A percentile compares a stretch with the other conserved stretches of the same genome.
These are phyloP conservation scores for Leuctra nigra DNA, from an alignment of 2,888 invertebrate species.

Conservation along the genomic window DNA sequence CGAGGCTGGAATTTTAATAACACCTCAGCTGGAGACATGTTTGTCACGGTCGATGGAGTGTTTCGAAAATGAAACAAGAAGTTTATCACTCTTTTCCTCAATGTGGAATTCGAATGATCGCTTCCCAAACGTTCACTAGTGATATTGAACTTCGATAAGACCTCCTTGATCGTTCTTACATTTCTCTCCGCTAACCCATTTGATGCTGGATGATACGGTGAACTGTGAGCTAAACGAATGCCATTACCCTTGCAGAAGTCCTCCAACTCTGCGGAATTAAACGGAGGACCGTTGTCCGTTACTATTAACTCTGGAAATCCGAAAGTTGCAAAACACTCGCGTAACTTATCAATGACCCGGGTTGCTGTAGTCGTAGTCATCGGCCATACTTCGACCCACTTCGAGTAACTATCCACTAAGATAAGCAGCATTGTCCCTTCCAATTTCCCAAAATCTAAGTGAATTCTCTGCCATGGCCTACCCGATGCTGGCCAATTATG, in stretches of 20 bases:
- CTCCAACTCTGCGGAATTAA: conserved; percentile 32
- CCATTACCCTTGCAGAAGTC: conserved; percentile 26
- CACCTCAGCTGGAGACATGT: conserved; percentile 20
- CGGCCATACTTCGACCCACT: conserved; percentile 30
- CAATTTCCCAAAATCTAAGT: conserved; percentile 30
- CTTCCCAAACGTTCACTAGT: too few relatives aligned
- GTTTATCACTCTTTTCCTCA: too few relatives aligned
- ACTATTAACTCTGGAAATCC: conserved; percentile 31
- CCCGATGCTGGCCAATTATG: conserved; percentile 30
- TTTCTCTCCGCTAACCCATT: conserved; percentile 24
- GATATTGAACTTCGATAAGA: too few relatives aligned
- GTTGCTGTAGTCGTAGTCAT: conserved; percentile 27
- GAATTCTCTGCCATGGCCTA: conserved; percentile 29
- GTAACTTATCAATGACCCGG: conserved; percentile 25
- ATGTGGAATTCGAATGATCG: too few relatives aligned
- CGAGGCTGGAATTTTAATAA: conserved; percentile 23
- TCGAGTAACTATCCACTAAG: conserved; percentile 29
- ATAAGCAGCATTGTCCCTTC: conserved; percentile 29
- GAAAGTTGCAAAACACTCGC: conserved; percentile 30
- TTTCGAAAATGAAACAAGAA: neutral
- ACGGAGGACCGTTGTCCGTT: conserved; percentile 32
- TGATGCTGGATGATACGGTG: conserved; percentile 31
- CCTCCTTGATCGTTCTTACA: too few relatives aligned
- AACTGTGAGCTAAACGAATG: conserved; percentile 26
- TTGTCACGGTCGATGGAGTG: conserved; percentile 16